Base-by-base conservation (phyloP, 2,888 invertebrate genomes). In the Gryllus longicercus region DNA sequence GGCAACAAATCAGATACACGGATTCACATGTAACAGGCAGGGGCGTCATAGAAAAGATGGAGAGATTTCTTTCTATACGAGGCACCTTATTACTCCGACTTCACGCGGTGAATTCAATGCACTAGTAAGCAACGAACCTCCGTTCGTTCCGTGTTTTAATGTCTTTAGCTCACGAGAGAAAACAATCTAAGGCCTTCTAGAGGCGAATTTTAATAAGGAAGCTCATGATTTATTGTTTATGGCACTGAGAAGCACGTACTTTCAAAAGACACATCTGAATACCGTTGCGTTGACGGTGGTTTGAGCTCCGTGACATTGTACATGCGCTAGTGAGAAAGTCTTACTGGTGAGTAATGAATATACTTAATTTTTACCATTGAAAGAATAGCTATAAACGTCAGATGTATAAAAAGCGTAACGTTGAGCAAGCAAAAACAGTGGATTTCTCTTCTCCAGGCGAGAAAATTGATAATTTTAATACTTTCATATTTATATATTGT, bases 21-120 rank as follows among this genome's bases (percentile, higher is more conserved):
- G 63, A 63, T 63, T 63, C 63, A 63, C 63, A 63, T 63, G 63
- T 63, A 63, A 63, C 63, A 63, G 63, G 63, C 63, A 8, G n/a
- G 8, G 16, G 63, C 63, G 63, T 63, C 63, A n/a, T 63, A 63
- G n/a, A 63, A 63, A 63, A 18, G 63, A 63, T 63, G 63, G 63
- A 63, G n/a, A 63, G 63, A 63, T 63, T 63, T 63, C 63, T 63
- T 63, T 63, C 63, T 63, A n/a, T 63, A n/a, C 63, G 10, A 63
- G 63, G 63, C 16, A 63, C 63, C 63, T 63, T 63, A 63, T 63
- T 63, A 63, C 63, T 63, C 63, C 1, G n/a, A n/a, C 63, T 14
- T 63, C 63, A 63, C 63, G 63, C 63, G 8, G 63, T 63, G 63
- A 63, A 12, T 63, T 63, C 63, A 63, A 63, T 63, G 63, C 63